Evolutionary conservation across 2,113 vertebrate genomes (phyloP), one percentile per base, ranked within the genome.

Genomic region (Athene noctua): DNA sequence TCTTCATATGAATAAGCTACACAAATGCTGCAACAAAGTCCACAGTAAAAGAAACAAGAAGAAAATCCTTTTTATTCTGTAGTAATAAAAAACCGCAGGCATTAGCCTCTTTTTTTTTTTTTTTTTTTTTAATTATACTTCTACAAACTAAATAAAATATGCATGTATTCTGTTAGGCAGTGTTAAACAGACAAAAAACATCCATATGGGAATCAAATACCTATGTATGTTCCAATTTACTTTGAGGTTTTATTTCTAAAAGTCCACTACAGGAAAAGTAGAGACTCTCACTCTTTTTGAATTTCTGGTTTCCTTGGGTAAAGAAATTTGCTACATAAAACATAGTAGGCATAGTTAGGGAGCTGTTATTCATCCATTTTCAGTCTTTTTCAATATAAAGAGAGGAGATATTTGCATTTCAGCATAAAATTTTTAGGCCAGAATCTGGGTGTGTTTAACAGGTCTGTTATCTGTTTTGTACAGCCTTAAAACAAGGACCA

Each of bases 231-330:
- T 73, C 21, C 26, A 51, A 30, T 70, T 85, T 83, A 78, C 70
- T 78, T 54, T 74, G 51, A 66, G 15, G 11, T 16, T 71, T 63
- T 80, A 22, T 66, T 92, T 90, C 17, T 67, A 59, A 16, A 90
- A 62, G 4, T 67, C 7, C 20, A 29, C 29, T 62, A 21, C 7
- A 34, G 36, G 26, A 72, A 79, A 89, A 65, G 6, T 6, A 73
- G 46, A 15, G 32, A 57, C 1, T 2, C 4, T 77, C 0, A 0
- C 5, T 87, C 5, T 70, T 80, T 73, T 27, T 26, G 3, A 70
- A 63, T 92, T 83, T 66, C 67, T 79, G 15, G 11, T 80, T 86
- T 74, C n/a, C 2, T 51, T 27, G 6, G 4, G 6, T 55, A 57
- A 74, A 66, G 30, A 81, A 47, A 44, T 75, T 72, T 81, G 15